phyloP scores from a whole-genome alignment of 2,113 vertebrate genomes.

The Anser cygnoides region DNA sequence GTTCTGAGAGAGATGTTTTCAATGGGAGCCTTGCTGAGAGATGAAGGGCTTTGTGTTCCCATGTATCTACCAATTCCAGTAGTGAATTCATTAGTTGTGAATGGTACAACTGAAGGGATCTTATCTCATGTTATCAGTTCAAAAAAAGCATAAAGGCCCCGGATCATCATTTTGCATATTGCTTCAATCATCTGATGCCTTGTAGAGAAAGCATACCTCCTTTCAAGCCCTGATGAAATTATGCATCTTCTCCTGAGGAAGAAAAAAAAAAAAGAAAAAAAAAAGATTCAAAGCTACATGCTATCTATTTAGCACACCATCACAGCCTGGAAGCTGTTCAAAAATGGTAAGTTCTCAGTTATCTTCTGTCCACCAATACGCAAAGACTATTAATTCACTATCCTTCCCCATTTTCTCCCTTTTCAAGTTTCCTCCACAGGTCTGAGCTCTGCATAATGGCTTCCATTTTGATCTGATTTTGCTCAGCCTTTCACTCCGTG shows the following conservation, averaged over 20 bases:
- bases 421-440: not conserved
- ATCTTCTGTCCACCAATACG: not conserved
- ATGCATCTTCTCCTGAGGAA: not conserved
- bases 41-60: not conserved
- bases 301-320: not conserved
- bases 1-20: not conserved
- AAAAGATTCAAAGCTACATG: rapidly evolving
- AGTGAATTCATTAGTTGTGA: not conserved
- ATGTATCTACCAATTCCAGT: not conserved
- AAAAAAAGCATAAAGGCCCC: not conserved
- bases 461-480: constrained; percentile 52
- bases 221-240: not conserved
- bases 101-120: not conserved
- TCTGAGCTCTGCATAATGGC: not conserved
- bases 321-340: not conserved
- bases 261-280: not conserved
- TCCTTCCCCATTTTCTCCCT: not conserved
- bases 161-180: not conserved
- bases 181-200: not conserved
- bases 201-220: not conserved
- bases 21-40: not conserved
- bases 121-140: not conserved
- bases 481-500: constrained; percentile 6
- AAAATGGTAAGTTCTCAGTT: not conserved
- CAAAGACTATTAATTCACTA: not conserved